Conservation (phyloP, 1,140 invertebrate species). For the Acyrthosiphon pisum region DNA sequence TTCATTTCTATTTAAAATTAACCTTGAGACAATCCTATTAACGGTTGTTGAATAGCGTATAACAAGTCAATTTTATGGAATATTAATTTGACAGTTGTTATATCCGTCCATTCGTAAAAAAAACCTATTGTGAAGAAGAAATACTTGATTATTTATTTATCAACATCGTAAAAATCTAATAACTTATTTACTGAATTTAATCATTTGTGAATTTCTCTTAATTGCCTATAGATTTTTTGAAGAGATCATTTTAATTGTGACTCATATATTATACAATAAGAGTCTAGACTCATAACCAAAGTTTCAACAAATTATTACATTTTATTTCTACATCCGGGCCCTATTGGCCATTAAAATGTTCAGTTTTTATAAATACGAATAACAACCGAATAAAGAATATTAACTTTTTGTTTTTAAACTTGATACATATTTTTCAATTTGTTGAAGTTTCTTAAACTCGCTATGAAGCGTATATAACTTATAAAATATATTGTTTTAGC, state of each 20-base stretch:
- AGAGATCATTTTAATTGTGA: background rate
- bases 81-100: slow-evolving; percentile 9
- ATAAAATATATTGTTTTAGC: background rate
- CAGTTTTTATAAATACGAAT: background rate
- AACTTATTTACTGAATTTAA: background rate
- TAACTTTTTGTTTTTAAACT: background rate
- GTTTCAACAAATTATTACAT: background rate
- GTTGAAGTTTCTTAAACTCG: background rate
- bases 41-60: background rate
- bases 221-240: background rate
- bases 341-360: background rate
- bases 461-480: background rate
- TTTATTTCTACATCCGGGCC: background rate
- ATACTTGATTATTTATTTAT: background rate
- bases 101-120: background rate
- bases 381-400: background rate
- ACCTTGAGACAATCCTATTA: background rate
- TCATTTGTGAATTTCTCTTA: background rate
- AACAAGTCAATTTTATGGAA: slow-evolving; percentile 22
- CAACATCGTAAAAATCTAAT: background rate
- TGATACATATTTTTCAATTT: background rate
- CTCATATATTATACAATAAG: background rate
- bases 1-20: background rate
- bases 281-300: background rate
- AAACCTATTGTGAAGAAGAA: background rate